Base-by-base conservation (phyloP, 2,113 vertebrate species). In the Indicator maculatus region DNA sequence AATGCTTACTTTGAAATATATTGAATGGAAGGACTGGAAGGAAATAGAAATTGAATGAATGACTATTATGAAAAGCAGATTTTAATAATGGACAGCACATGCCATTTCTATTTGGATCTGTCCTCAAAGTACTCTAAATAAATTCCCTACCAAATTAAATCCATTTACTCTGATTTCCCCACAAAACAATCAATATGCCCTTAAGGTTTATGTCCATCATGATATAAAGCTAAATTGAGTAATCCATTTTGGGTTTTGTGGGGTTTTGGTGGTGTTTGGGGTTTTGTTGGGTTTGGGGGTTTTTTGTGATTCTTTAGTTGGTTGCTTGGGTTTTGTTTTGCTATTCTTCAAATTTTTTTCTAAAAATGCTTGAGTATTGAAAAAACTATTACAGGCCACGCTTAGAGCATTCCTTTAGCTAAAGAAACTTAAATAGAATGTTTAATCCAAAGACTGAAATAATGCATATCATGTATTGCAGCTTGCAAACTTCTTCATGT, bases 151-250 rank as follows among this genome's bases (percentile, higher is more conserved):
- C 31, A 93, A 93, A 92, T 78, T 8, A 95, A 96, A 95, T 90
- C 55, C 3, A 65, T 83, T 96, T 89, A 20, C 30, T 94, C 85
- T 91, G 47, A 77, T 91, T 69, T 96, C 58, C 63, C 39, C 70
- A 77, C 56, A 78, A 75, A 86, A 88, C 58, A 90, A 94, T 94
- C 86, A 93, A 64, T 93, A 92, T 74, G 31, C 60, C 26, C 28
- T 80, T 93, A 71, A 55, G 61, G 47, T 80, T 93, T 95, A 56
- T 72, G 45, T 71, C 70, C 28, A 90, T 77, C 78, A 80, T 44
- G 67, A 93, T 78, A 33, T 19, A 88, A 61, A 58, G 7, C 55
- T 95, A 91, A 96, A 90, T 18, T 15, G 20, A 69, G 15, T 67
- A 70, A 95, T 75, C 13, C 2, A 11, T 52, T 53, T 44, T 24